Conservation (phyloP, 1,140 invertebrate species). For the Maconellicoccus hirsutus region DNA sequence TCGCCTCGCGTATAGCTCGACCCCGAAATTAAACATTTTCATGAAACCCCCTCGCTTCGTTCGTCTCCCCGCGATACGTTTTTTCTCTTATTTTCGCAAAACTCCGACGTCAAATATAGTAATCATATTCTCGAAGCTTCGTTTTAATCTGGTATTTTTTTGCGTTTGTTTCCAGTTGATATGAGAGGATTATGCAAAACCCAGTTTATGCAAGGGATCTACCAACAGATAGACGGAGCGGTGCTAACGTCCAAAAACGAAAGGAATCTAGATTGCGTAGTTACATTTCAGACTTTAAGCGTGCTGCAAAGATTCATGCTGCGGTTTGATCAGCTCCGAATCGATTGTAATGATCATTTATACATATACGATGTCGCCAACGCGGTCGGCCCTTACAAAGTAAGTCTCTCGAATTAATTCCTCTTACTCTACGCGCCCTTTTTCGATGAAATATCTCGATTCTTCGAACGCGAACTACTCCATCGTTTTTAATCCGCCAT, state of each 20-base stretch:
- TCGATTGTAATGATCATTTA: conserved; percentile 88
- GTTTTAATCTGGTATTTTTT: neutral
- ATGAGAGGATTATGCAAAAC: conserved; percentile 76
- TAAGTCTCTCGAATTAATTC: conserved; percentile 35
- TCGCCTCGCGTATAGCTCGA: too few relatives aligned
- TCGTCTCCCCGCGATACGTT: neutral
- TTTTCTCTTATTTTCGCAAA: too few relatives aligned
- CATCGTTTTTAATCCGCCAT: too few relatives aligned
- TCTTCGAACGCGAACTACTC: too few relatives aligned
- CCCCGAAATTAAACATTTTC: neutral
- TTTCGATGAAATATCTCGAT: too few relatives aligned
- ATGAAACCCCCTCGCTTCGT: neutral
- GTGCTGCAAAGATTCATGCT: conserved; percentile 87
- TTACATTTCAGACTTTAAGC: conserved; percentile 86
- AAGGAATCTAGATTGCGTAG: conserved; percentile 74
- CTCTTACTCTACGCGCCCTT: too few relatives aligned
- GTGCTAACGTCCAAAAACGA: conserved; percentile 78
- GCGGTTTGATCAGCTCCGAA: conserved; percentile 62
- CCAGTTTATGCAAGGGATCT: conserved; percentile 70
- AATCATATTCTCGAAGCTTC: neutral
- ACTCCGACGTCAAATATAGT: neutral
- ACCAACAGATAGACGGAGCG: conserved; percentile 80
- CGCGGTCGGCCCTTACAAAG: conserved; percentile 72
- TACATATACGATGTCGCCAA: conserved; percentile 86
- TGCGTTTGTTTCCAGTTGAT: conserved; percentile 54